These are phyloP conservation scores for Vespertilio murinus DNA, from an alignment of 2,797 vertebrate species.

Conservation along the genomic window DNA sequence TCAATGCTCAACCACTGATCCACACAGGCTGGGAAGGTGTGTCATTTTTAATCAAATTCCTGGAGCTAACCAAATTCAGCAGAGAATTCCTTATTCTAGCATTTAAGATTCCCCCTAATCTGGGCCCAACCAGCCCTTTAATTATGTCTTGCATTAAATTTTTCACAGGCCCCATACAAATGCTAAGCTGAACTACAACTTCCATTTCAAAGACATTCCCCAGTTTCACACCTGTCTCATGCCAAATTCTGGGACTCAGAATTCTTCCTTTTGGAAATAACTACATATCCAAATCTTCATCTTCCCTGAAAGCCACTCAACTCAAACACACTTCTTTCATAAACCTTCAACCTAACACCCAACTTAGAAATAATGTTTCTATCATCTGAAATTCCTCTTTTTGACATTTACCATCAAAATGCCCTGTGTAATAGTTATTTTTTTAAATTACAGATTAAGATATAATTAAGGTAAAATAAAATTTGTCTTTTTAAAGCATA, in stretches of 20 bases:
- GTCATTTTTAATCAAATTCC: background rate
- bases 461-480: background rate
- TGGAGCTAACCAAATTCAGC: background rate
- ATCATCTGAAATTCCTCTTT: background rate
- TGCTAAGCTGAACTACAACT: background rate
- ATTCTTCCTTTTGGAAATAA: background rate
- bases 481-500: background rate
- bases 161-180: background rate
- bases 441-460: background rate
- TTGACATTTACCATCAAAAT: slow-evolving; percentile 9
- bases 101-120: background rate
- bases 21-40: background rate
- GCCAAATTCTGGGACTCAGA: background rate
- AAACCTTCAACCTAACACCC: background rate
- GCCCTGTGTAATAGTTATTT: background rate
- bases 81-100: background rate
- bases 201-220: background rate
- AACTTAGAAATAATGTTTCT: background rate
- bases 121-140: background rate
- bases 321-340: background rate
- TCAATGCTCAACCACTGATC: background rate
- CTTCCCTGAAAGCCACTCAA: background rate
- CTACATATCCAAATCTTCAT: background rate
- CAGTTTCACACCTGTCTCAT: background rate
- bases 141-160: background rate